Conservation (phyloP, 1,140 invertebrate species). For the Calephelis nemesis region DNA sequence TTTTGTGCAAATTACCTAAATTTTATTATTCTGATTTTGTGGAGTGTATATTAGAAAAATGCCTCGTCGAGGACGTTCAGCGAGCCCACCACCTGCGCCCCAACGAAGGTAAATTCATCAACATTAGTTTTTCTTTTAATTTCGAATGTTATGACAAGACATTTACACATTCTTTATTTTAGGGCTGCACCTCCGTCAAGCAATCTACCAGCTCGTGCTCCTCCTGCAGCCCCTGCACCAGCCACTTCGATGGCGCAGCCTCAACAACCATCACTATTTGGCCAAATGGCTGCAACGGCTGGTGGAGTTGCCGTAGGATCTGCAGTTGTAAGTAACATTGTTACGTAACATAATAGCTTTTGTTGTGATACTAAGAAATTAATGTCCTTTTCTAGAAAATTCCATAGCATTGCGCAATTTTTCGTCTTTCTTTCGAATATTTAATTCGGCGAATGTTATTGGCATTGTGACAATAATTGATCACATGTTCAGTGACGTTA, state of each 20-base stretch:
- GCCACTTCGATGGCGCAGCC: slow-evolving; percentile 43
- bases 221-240: slow-evolving; percentile 82
- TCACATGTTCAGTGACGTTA: slow-evolving; percentile 18
- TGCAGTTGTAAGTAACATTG: slow-evolving; percentile 82
- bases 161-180: slow-evolving; percentile 35
- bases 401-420: slow-evolving; percentile 23
- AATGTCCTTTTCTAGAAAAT: slow-evolving; percentile 4
- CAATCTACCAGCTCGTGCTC: slow-evolving; percentile 78
- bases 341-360: slow-evolving; percentile 54
- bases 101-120: slow-evolving; percentile 73
- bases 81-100: slow-evolving; percentile 83
- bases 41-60: slow-evolving; percentile 71
- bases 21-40: slow-evolving; percentile 1
- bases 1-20: slow-evolving; percentile 1
- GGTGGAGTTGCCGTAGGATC: slow-evolving; percentile 94
- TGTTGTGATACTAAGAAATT: slow-evolving; percentile 26
- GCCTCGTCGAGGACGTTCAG: slow-evolving; percentile 87
- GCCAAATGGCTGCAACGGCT: slow-evolving; percentile 95
- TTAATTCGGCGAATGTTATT: slow-evolving; percentile 10
- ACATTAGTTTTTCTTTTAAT: background rate
- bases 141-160: background rate
- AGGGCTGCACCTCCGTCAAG: slow-evolving; percentile 76
- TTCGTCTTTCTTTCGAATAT: slow-evolving; percentile 19
- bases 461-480: slow-evolving; percentile 18
- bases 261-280: slow-evolving; percentile 84